phyloP scores from a whole-genome alignment of 1,140 invertebrate genomes.

The Sycobia sp. region DNA sequence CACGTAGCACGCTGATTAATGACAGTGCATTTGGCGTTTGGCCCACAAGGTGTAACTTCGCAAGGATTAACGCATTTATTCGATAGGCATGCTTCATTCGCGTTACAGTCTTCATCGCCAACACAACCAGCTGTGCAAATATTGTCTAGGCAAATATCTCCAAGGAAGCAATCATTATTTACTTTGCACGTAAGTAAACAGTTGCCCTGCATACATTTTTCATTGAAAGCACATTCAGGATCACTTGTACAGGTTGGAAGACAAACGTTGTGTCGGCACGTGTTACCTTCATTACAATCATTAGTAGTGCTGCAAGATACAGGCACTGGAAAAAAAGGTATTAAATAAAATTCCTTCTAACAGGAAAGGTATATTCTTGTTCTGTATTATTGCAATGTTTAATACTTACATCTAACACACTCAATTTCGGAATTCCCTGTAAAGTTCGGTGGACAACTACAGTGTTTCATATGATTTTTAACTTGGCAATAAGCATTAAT shows the following conservation, averaged over 20 bases:
- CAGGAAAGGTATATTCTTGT: background rate
- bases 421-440: constrained; percentile 84
- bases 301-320: constrained; percentile 72
- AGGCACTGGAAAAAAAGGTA: constrained; percentile 67
- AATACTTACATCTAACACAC: constrained; percentile 79
- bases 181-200: constrained; percentile 86
- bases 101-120: constrained; percentile 84
- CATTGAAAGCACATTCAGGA: constrained; percentile 86
- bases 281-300: constrained; percentile 73
- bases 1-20: constrained; percentile 82
- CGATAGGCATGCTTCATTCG: constrained; percentile 77
- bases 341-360: background rate
- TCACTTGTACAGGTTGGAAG: constrained; percentile 75
- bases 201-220: constrained; percentile 81
- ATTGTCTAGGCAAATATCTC: constrained; percentile 85
- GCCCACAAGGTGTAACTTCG: constrained; percentile 76
- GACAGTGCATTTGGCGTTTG: constrained; percentile 81
- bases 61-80: constrained; percentile 85
- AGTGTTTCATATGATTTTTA: constrained; percentile 78
- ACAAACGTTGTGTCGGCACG: constrained; percentile 80
- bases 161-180: constrained; percentile 89
- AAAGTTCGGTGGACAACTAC: constrained; percentile 82
- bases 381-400: background rate
- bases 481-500: constrained; percentile 83
- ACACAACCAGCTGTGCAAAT: constrained; percentile 86